phyloP scores from a whole-genome alignment of 2,888 invertebrate species.

The Hirtodrosophila alboralis region DNA sequence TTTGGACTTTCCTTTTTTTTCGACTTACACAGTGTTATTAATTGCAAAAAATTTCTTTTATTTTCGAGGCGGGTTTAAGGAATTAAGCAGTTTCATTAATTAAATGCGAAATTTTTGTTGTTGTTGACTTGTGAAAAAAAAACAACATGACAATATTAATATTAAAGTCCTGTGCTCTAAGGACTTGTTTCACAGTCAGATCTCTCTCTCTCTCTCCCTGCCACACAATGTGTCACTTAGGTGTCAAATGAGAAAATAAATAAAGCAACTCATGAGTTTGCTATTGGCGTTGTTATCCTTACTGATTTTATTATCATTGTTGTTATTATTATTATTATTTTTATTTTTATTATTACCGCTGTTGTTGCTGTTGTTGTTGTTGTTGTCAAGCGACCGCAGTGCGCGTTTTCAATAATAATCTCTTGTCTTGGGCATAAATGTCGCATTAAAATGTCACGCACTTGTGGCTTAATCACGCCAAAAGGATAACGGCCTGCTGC shows the following conservation, averaged over 20 bases:
- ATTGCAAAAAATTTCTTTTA: too few species aligned
- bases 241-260: constrained; percentile 70
- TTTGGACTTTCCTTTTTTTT: too few species aligned
- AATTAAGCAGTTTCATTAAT: too few species aligned
- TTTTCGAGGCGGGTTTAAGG: too few species aligned
- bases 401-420: constrained; percentile 75
- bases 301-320: constrained; percentile 33
- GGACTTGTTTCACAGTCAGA: neutral
- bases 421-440: constrained; percentile 79
- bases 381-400: constrained; percentile 51
- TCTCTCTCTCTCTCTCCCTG: constrained; percentile 8
- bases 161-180: too few species aligned
- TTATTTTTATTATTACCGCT: constrained; percentile 23
- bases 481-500: constrained; percentile 61
- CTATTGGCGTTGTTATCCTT: constrained; percentile 43
- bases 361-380: constrained; percentile 23
- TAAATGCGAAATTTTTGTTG: too few species aligned
- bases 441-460: constrained; percentile 80
- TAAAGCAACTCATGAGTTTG: constrained; percentile 48
- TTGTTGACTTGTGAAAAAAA: too few species aligned
- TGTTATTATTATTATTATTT: constrained; percentile 21
- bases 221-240: constrained; percentile 64
- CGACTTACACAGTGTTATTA: too few species aligned
- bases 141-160: too few species aligned
- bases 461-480: constrained; percentile 78